Evolutionary conservation across 2,797 vertebrate species (phyloP).

Genomic region (Cynopterus sphinx): DNA sequence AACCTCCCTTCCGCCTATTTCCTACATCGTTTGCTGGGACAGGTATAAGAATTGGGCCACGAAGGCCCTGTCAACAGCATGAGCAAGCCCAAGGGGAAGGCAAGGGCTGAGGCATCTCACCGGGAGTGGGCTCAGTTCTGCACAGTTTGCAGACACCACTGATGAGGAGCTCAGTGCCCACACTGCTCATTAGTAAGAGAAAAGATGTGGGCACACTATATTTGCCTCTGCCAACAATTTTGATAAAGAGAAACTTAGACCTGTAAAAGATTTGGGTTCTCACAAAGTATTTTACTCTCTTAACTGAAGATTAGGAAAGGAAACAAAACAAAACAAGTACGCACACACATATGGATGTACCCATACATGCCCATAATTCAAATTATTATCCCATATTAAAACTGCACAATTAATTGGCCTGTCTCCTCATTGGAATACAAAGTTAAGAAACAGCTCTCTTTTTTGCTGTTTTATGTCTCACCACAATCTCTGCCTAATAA

Average conservation of each 20-base stretch:
- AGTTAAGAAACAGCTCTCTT: not conserved
- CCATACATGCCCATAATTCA: not conserved
- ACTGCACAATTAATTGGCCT: not conserved
- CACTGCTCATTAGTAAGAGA: no score
- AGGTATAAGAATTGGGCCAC: not conserved
- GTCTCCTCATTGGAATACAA: not conserved
- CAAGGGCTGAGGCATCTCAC: not conserved
- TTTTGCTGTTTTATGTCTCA: not conserved
- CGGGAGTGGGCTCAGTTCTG: not conserved
- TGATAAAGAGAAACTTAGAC: not conserved
- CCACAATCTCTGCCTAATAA: not conserved
- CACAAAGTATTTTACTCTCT: not conserved
- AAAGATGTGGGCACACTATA: rapidly evolving
- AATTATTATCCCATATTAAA: not conserved
- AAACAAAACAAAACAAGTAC: not conserved
- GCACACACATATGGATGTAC: rapidly evolving
- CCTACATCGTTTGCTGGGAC: not conserved
- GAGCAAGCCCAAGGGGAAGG: not conserved
- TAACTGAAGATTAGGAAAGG: not conserved
- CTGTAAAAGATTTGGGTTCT: not conserved
- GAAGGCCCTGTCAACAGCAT: not conserved
- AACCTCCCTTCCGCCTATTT: conserved; percentile 23
- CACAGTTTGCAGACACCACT: not conserved
- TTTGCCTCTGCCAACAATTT: not conserved
- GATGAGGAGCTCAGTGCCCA: not conserved